Evolutionary conservation across 2,797 vertebrate genomes (phyloP).

Genomic region (Heterohyrax brucei): DNA sequence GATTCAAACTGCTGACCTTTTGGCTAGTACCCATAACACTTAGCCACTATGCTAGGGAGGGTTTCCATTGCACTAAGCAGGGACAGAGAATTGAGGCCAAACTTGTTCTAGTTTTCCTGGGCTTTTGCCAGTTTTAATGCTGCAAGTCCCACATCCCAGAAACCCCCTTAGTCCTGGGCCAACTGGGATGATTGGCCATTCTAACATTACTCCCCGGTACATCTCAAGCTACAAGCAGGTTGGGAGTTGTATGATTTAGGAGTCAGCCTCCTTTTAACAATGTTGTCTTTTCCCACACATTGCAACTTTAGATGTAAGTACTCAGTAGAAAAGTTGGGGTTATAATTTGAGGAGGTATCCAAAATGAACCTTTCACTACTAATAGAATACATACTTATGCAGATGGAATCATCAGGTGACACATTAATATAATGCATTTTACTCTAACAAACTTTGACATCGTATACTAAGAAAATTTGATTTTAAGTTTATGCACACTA

Average conservation of each 20-base stretch:
- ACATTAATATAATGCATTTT: conserved; percentile 72
- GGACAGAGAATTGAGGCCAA: neutral
- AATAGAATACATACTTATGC: neutral
- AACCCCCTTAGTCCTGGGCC: neutral
- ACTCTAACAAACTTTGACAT: conserved; percentile 77
- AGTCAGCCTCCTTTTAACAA: neutral
- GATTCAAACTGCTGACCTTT: too few relatives aligned
- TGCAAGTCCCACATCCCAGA: neutral
- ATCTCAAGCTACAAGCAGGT: neutral
- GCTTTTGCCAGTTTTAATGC: neutral
- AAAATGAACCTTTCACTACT: conserved; percentile 45
- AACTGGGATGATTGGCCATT: neutral
- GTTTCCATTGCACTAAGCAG: too few relatives aligned
- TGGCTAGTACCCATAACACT: too few relatives aligned
- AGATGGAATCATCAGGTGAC: neutral
- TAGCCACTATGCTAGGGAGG: too few relatives aligned
- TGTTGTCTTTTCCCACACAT: neutral
- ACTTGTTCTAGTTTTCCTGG: neutral
- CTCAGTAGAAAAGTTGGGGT: neutral
- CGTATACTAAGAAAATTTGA: conserved; percentile 64
- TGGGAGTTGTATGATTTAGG: neutral
- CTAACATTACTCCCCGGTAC: neutral
- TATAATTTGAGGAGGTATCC: neutral
- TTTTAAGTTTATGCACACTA: conserved; percentile 69
- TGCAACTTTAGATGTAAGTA: conserved; percentile 29